Evolutionary conservation across 1,140 invertebrate species (phyloP).

Genomic region (Atopsyche davidsoni): DNA sequence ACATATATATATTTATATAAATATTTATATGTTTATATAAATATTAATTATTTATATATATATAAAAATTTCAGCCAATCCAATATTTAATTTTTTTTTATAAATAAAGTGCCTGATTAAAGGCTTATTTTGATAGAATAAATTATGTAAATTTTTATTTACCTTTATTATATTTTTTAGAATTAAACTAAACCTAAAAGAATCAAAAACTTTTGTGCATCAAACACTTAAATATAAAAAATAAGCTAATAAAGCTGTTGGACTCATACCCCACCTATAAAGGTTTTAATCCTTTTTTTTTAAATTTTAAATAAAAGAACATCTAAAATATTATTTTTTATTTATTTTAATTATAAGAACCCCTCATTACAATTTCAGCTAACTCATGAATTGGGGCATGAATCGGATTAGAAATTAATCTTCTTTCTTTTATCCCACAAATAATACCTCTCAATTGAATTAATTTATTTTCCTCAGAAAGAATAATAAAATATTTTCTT

Average conservation of each 20-base stretch:
- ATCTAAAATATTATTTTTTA: slow-evolving; percentile 30
- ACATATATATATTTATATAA: no score
- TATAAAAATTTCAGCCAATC: no score
- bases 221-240: slow-evolving; percentile 50
- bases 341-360: slow-evolving; percentile 37
- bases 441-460: slow-evolving; percentile 41
- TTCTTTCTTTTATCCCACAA: slow-evolving; percentile 47
- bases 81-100: no score
- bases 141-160: no score
- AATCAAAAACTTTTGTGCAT: slow-evolving; percentile 51
- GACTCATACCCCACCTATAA: slow-evolving; percentile 47
- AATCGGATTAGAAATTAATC: slow-evolving; percentile 52
- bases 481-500: slow-evolving; percentile 48
- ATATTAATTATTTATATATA: no score
- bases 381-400: slow-evolving; percentile 47
- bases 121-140: slow-evolving; percentile 51
- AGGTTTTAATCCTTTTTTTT: slow-evolving; percentile 42
- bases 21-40: no score
- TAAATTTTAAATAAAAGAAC: slow-evolving; percentile 41
- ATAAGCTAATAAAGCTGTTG: slow-evolving; percentile 47
- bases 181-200: slow-evolving; percentile 48
- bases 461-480: slow-evolving; percentile 41
- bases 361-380: slow-evolving; percentile 44
- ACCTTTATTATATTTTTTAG: slow-evolving; percentile 44
- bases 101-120: slow-evolving; percentile 49